A percentile compares a stretch with the other conserved stretches of the same genome.
Evolutionary conservation across 2,113 vertebrate genomes (phyloP).

Genomic region (Cyphomyrus plagiostoma): DNA sequence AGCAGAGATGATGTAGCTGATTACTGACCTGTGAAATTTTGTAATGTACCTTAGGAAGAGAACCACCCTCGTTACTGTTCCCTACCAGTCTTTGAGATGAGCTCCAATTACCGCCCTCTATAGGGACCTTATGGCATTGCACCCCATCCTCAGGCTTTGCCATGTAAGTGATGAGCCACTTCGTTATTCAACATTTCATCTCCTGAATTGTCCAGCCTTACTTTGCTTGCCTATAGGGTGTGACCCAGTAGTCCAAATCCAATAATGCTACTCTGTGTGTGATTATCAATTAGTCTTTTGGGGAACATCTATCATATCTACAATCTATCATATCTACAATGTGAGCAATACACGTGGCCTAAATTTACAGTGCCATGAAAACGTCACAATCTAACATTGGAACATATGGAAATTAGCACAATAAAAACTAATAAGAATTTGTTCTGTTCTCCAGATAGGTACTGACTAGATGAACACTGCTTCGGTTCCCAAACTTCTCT

Average conservation of each 20-base stretch:
- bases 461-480: too few species aligned
- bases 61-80: background rate
- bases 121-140: background rate
- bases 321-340: background rate
- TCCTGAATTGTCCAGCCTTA: background rate
- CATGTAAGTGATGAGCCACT: background rate
- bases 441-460: too few species aligned
- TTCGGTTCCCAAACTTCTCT: too few species aligned
- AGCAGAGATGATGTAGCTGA: background rate
- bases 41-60: background rate
- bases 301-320: background rate
- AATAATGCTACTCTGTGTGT: background rate
- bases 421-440: too few species aligned
- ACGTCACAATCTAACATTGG: too few species aligned
- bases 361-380: background rate
- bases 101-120: background rate
- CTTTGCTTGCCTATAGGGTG: background rate
- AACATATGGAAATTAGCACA: too few species aligned
- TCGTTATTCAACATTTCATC: background rate
- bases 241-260: background rate
- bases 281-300: background rate
- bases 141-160: background rate
- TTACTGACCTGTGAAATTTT: background rate
- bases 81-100: background rate
- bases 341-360: background rate